Conservation (phyloP, 2,113 vertebrate genomes). For the Trochalopteron elliotii region DNA sequence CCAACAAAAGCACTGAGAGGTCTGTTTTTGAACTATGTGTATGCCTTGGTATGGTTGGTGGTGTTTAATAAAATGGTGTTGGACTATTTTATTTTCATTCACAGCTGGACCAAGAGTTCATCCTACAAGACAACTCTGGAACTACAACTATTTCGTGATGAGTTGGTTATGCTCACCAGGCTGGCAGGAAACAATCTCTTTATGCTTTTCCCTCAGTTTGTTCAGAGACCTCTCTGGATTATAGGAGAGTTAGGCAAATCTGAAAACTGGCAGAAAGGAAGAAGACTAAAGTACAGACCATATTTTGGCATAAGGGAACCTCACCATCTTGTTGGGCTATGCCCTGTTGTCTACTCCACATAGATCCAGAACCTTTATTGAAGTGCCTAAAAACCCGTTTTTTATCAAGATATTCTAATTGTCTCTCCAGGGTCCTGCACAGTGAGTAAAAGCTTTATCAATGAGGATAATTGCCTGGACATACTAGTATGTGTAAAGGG, state of each 20-base stretch:
- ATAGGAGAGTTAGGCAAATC: not conserved
- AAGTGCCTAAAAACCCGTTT: not conserved
- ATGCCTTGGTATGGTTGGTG: not conserved
- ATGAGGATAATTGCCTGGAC: not conserved
- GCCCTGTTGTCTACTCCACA: not conserved
- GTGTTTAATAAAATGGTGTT: no score
- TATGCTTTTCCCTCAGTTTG: not conserved
- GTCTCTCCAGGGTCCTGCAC: not conserved
- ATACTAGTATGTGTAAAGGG: not conserved
- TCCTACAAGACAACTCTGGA: not conserved
- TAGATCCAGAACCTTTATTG: not conserved
- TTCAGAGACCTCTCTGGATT: not conserved
- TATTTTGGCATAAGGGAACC: not conserved
- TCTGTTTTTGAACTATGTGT: not conserved
- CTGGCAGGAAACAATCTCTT: not conserved
- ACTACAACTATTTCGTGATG: not conserved
- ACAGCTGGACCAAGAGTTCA: fast-evolving
- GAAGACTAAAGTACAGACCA: not conserved
- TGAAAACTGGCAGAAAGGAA: not conserved
- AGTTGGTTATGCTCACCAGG: not conserved
- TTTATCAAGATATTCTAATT: not conserved
- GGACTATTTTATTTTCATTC: not conserved
- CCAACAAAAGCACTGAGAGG: not conserved
- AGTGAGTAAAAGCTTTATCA: not conserved
- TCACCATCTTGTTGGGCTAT: not conserved